These are phyloP conservation scores for Atta colombica DNA, from an alignment of 1,140 invertebrate genomes.

Conservation along the genomic window DNA sequence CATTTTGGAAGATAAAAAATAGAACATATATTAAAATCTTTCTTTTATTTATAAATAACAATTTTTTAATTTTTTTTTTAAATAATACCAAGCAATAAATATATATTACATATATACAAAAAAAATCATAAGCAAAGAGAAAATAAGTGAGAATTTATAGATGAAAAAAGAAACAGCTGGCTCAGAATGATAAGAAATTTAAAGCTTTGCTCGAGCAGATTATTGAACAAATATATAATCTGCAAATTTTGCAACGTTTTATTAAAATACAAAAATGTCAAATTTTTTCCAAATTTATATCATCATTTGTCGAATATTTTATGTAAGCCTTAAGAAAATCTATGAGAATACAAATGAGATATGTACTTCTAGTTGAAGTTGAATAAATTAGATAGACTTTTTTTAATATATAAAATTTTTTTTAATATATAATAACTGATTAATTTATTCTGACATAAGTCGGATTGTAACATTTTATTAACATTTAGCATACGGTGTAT, in stretches of 20 bases:
- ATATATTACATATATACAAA: not conserved
- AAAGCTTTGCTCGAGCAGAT: not conserved
- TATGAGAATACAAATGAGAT: no score
- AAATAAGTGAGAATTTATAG: not conserved
- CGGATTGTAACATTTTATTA: no score
- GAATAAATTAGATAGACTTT: no score
- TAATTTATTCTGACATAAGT: no score
- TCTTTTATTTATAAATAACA: not conserved
- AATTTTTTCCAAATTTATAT: constrained; percentile 3
- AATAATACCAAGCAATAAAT: not conserved
- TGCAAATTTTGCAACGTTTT: not conserved
- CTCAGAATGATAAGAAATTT: not conserved
- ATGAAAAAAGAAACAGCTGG: not conserved
- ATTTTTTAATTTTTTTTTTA: not conserved
- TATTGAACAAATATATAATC: not conserved
- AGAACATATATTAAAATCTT: not conserved
- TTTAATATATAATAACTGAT: no score
- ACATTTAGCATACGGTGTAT: no score
- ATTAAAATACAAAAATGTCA: not conserved
- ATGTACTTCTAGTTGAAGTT: no score
- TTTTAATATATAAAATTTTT: no score
- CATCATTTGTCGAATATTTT: no score
- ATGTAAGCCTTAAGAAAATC: no score
- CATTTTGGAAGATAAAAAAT: not conserved
- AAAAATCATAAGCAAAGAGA: not conserved